Evolutionary conservation across 2,888 invertebrate species (phyloP), one percentile per base, ranked within the genome.

Genomic region (Drosophila demipolita): DNA sequence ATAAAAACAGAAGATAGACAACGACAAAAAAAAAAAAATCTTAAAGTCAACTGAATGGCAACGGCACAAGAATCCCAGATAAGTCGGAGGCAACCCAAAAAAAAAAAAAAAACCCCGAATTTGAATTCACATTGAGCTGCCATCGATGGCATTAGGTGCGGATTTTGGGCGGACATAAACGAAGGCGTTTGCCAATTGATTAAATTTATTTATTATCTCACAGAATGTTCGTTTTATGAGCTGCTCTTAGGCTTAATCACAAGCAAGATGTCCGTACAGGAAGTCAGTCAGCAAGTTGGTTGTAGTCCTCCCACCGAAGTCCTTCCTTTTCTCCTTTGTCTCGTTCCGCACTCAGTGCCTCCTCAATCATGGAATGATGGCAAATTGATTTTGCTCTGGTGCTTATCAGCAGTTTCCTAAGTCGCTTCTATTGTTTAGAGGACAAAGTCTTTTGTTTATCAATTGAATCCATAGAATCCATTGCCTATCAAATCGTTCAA

Each of bases 141-240:
- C 36, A 49, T 50, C 38, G 50, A 59, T 7, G 58, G 52, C 48
- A 63, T 65, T 48, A 67, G 65, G 73, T 66, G 53, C 53, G 54
- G 52, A 64, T 40, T 60, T 36, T 23, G 40, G 23, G 35, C 55
- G 59, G 62, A 55, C 59, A 72, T 45, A 59, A 75, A 55, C 81
- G 83, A 63, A 68, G 75, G 73, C 80, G 49, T 75, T 49, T 69
- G 72, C 60, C 72, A 83, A 80, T 82, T 88, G 85, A 88, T 87
- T 88, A 87, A 82, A 83, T 88, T 83, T 87, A 80, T 86, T 86
- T 86, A 88, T 86, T 88, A 77, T 79, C 68, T 73, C 75, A 75
- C 65, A 66, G 60, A 66, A 70, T 70, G 66, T 68, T 68, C 71
- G 59, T 52, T 66, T 64, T 62, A 70, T 78, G 66, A 61, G 49